phyloP scores from a whole-genome alignment of 2,113 vertebrate genomes.

The Litocranius walleri region DNA sequence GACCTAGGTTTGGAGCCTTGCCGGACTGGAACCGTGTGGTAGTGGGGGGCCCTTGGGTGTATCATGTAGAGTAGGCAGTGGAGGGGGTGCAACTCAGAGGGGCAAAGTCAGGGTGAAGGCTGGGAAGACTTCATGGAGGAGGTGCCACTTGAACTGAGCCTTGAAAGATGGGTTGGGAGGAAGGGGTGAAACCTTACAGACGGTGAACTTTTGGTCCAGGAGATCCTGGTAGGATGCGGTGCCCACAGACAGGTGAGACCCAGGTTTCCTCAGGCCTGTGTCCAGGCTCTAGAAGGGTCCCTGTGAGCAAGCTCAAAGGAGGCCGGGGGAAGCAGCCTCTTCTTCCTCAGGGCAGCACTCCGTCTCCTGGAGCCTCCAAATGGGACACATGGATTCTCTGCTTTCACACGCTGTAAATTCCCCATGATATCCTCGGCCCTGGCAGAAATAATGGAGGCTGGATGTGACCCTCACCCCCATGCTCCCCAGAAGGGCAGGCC shows the following conservation, averaged over 20 bases:
- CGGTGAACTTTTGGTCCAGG: neutral
- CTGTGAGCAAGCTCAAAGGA: neutral
- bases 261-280: neutral
- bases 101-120: neutral
- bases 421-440: neutral
- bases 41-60: neutral
- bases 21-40: neutral
- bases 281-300: neutral
- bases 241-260: neutral
- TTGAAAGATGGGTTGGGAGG: neutral
- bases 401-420: neutral
- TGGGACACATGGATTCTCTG: neutral
- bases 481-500: neutral
- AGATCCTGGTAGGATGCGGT: neutral
- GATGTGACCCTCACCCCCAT: fast-evolving
- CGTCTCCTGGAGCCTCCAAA: neutral
- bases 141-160: neutral
- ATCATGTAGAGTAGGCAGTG: too few species aligned
- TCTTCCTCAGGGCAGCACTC: neutral
- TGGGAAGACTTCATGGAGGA: neutral
- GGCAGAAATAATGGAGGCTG: neutral
- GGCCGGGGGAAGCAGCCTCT: neutral
- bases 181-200: neutral
- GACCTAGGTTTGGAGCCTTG: neutral
- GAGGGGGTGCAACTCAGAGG: neutral